A percentile compares a stretch with the other conserved stretches of the same genome.
phyloP scores from a whole-genome alignment of 2,888 invertebrate species.

The Drosophila nigritarsus region DNA sequence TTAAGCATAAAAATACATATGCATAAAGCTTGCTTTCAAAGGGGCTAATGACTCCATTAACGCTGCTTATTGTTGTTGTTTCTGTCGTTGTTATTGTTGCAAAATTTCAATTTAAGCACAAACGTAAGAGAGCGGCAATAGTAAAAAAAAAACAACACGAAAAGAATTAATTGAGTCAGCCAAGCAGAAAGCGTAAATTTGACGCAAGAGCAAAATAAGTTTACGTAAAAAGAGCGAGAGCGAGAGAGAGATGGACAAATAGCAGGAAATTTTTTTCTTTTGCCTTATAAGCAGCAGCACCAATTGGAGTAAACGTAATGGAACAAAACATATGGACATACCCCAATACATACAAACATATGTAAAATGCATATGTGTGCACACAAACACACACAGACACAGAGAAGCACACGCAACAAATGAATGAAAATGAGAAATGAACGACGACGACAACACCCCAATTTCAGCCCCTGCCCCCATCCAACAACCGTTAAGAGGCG shows the following conservation, averaged over 20 bases:
- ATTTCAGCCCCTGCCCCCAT: conserved; percentile 42
- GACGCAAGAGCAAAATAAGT: conserved; percentile 50
- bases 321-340: conserved; percentile 43
- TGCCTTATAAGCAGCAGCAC: conserved; percentile 44
- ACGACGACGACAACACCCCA: conserved; percentile 68
- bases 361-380: conserved; percentile 14
- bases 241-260: conserved; percentile 21
- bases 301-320: conserved; percentile 62
- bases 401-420: conserved; percentile 64
- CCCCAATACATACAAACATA: conserved; percentile 15
- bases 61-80: conserved; percentile 38
- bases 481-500: conserved; percentile 32
- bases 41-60: conserved; percentile 64
- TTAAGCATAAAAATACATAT: conserved; percentile 18
- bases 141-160: conserved; percentile 24
- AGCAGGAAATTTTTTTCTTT: conserved; percentile 34
- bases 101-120: conserved; percentile 56
- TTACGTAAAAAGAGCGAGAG: conserved; percentile 13
- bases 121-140: conserved; percentile 48
- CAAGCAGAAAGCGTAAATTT: conserved; percentile 76
- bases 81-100: conserved; percentile 44
- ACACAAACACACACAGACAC: conserved; percentile 32
- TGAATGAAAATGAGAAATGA: conserved; percentile 69
- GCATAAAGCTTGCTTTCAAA: conserved; percentile 43
- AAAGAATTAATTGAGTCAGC: conserved; percentile 78